Evolutionary conservation across 2,113 vertebrate genomes (phyloP).

Genomic region (Leptobrachium leishanense): DNA sequence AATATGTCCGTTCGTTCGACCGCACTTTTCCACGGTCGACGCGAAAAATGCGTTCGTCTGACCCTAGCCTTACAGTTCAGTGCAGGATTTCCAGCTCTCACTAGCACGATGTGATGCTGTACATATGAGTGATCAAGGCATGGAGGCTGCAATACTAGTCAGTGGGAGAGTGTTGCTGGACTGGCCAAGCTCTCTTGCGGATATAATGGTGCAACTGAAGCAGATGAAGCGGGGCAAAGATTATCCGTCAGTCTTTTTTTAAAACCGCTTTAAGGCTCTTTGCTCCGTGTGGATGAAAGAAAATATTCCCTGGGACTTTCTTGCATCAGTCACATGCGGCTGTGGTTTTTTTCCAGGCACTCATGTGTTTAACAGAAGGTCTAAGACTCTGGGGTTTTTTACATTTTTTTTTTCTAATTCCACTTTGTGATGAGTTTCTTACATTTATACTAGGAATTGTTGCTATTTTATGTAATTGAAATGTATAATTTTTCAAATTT

Average conservation of each 20-base stretch:
- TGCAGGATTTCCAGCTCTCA: no score
- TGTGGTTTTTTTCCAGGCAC: slow-evolving; percentile 33
- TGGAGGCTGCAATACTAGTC: not conserved
- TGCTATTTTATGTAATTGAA: no score
- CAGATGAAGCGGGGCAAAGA: slow-evolving; percentile 34
- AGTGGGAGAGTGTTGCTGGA: slow-evolving; percentile 13
- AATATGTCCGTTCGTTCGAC: no score
- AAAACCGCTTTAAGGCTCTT: slow-evolving; percentile 30
- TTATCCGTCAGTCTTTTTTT: slow-evolving; percentile 24
- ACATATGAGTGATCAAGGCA: no score
- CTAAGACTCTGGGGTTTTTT: not conserved
- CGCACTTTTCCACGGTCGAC: no score
- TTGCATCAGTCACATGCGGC: slow-evolving; percentile 39
- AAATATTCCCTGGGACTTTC: slow-evolving; percentile 21
- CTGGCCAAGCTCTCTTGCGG: not conserved
- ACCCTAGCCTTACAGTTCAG: no score
- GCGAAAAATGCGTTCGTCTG: no score
- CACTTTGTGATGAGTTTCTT: not conserved
- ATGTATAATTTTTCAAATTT: no score
- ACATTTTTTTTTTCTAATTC: not conserved
- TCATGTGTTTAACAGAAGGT: slow-evolving; percentile 39
- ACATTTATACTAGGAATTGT: not conserved
- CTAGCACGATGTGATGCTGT: no score
- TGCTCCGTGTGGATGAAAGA: slow-evolving; percentile 29
- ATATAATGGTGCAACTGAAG: slow-evolving; percentile 36